Evolutionary conservation across 2,888 invertebrate species (phyloP), one percentile per base, ranked within the genome.

Genomic region (Euproctis similis): DNA sequence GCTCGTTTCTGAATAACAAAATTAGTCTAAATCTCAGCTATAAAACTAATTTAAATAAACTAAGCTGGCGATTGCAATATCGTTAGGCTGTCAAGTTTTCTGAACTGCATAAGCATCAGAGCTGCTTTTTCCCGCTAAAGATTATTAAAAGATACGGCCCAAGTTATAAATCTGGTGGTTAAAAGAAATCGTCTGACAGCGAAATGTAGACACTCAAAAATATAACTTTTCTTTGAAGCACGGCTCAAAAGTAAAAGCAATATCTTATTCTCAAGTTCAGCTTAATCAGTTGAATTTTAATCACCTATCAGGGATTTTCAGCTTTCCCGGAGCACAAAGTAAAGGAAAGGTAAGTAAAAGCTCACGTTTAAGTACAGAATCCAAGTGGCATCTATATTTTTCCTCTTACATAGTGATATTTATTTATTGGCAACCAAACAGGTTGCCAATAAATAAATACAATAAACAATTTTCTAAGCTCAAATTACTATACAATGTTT

Each of bases 221-320:
- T 46, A 36, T 41, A 43, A 40, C 36, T 46, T 40, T 31, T 24
- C 34, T 22, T 10, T 23, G 9, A 33, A 46, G 39, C 34, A 33
- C 26, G 12, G 32, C 24, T 34, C 33, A 34, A 59, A 52, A 52
- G 50, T 42, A 52, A 47, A 52, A 45, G 59, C 42, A 59, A 57
- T 54, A 53, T 56, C 50, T 62, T 58, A 53, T 54, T 44, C 48
- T 49, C 48, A 49, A 62, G 53, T 62, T 59, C 40, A 51, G 54
- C 53, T 57, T 60, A n/a, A 64, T 64, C 64, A 53, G 50, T 42
- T 55, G 56, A 58, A 65, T 65, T 59, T 59, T 63, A 65, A 64
- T 64, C 59, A 58, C 62, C 56, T 55, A 53, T 55, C 44, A 47
- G 50, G 42, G 51, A 58, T 53, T 57, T 49, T 52, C 46, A 42